Evolutionary conservation across 2,113 vertebrate species (phyloP).

Genomic region (Plecturocebus donacophilus): DNA sequence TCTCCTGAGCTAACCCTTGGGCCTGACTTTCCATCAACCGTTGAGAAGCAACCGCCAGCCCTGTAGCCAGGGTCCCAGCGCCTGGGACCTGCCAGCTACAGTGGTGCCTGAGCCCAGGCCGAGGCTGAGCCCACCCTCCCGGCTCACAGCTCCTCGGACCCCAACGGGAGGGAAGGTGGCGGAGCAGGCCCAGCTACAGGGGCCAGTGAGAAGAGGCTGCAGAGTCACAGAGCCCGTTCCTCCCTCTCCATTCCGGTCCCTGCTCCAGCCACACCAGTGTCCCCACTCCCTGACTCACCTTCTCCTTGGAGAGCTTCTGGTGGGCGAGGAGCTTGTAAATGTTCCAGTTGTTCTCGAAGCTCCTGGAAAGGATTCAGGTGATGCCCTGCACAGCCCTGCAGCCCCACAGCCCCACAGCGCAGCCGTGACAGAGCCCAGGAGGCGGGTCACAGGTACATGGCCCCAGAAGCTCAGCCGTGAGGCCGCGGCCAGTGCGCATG

Average conservation of each 20-base stretch:
- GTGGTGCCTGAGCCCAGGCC: not conserved
- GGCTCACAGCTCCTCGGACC: not conserved
- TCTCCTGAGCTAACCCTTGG: not conserved
- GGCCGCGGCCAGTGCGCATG: accelerated
- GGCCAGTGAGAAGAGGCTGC: not conserved
- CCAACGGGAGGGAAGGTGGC: not conserved
- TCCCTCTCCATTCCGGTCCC: no score
- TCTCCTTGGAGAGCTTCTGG: conserved; percentile 86
- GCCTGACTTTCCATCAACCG: not conserved
- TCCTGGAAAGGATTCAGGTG: conserved; percentile 85
- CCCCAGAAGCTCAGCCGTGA: not conserved
- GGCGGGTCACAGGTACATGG: not conserved
- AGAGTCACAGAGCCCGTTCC: not conserved
- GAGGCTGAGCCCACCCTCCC: not conserved
- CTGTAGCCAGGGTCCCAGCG: no score
- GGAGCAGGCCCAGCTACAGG: no score
- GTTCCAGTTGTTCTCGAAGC: conserved; percentile 98
- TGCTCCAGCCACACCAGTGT: no score
- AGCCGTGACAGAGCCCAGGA: not conserved
- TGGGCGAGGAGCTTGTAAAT: conserved; percentile 94
- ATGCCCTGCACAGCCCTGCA: accelerated
- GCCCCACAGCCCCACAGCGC: accelerated
- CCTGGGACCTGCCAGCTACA: not conserved
- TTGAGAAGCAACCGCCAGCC: accelerated
- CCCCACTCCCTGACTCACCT: conserved; percentile 80